A percentile compares a stretch with the other conserved stretches of the same genome.
Conservation (phyloP, 2,113 vertebrate species). For the Genyomyrus donnyi region DNA sequence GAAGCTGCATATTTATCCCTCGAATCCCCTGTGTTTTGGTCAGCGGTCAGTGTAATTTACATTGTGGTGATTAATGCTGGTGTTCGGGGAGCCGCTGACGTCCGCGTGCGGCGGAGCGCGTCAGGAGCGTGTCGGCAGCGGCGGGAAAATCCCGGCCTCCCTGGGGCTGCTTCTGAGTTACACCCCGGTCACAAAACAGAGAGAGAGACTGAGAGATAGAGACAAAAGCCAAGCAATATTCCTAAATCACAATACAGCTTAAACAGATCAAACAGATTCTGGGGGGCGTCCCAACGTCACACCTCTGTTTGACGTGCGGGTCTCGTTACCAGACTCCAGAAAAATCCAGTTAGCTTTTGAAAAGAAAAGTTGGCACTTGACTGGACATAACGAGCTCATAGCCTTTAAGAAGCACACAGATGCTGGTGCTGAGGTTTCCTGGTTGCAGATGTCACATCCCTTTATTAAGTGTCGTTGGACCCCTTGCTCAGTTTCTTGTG, state of each 20-base stretch:
- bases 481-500: neutral
- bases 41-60: conserved; percentile 46
- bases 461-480: neutral
- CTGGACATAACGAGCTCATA: neutral
- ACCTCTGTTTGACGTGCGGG: neutral
- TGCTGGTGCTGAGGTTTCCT: neutral
- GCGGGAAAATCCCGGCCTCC: neutral
- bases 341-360: neutral
- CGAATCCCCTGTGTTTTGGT: conserved; percentile 31
- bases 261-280: neutral
- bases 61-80: conserved; percentile 65
- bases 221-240: neutral
- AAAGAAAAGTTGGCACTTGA: neutral
- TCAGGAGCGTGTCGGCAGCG: conserved; percentile 41
- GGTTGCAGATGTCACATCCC: neutral
- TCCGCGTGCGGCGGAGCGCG: conserved; percentile 28
- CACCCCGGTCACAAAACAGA: neutral
- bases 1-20: neutral
- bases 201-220: neutral
- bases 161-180: conserved; percentile 27
- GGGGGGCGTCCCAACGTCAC: neutral
- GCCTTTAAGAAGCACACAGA: neutral
- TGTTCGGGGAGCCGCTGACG: conserved; percentile 50
- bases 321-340: neutral
- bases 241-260: neutral